These are phyloP conservation scores for Albula glossodonta DNA, from an alignment of 2,113 vertebrate genomes.

Conservation along the genomic window DNA sequence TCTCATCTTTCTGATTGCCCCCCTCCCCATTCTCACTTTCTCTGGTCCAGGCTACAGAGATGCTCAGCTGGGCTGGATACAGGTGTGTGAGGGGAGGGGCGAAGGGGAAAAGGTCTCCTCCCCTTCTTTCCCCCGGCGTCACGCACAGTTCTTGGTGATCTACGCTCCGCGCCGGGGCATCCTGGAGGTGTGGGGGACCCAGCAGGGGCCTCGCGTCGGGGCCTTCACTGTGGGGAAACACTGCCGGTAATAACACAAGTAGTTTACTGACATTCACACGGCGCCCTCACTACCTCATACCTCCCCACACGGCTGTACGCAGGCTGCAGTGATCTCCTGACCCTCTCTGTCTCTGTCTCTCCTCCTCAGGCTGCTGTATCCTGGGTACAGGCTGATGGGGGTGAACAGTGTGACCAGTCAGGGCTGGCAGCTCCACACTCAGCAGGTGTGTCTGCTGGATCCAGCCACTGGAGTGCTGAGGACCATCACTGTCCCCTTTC, in stretches of 20 bases:
- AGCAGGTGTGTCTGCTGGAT: slow-evolving; percentile 94
- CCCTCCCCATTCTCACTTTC: neutral
- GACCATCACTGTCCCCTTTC: slow-evolving; percentile 89
- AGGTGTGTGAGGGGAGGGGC: slow-evolving; percentile 84
- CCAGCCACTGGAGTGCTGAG: slow-evolving; percentile 82
- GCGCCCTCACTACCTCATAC: neutral
- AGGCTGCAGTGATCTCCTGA: neutral
- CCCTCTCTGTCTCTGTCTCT: slow-evolving; percentile 21
- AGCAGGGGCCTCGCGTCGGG: slow-evolving; percentile 91
- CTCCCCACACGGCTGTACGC: neutral
- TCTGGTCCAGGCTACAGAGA: slow-evolving; percentile 84
- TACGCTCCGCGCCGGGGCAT: slow-evolving; percentile 93
- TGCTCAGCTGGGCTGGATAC: slow-evolving; percentile 92
- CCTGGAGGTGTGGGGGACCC: slow-evolving; percentile 94
- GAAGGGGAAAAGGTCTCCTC: slow-evolving; percentile 80
- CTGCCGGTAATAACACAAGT: slow-evolving; percentile 76
- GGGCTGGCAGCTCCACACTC: slow-evolving; percentile 93
- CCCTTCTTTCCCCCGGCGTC: slow-evolving; percentile 71
- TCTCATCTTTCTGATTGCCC: neutral
- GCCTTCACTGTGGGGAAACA: slow-evolving; percentile 97
- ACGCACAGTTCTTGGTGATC: slow-evolving; percentile 92
- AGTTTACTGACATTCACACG: neutral
- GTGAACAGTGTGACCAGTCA: slow-evolving; percentile 97
- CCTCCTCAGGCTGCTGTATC: slow-evolving; percentile 82
- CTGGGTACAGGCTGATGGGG: slow-evolving; percentile 97